Base-by-base conservation (phyloP, 1,140 invertebrate genomes). In the Aplysia californica region DNA sequence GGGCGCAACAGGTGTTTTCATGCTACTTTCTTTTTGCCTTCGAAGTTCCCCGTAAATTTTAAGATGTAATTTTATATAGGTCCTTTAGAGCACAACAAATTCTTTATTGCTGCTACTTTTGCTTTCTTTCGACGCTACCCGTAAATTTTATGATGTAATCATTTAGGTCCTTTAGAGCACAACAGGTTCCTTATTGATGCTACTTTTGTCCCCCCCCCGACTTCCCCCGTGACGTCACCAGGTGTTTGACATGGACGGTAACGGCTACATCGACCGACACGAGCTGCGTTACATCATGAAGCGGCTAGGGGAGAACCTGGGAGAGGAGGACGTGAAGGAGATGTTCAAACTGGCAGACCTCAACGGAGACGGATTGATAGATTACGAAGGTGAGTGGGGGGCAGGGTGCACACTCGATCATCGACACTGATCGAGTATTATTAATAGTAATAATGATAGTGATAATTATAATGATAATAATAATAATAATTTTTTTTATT, bases 241-340 rank as follows among this genome's bases (percentile, higher is more conserved):
- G 41, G 83, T 86, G 59, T 87, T 87, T 79, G 86, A 87, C 79
- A 84, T 87, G 85, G 86, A 87, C 67, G 86, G 86, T 21, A 87
- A 87, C 75, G 86, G 86, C n/a, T 86, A 78, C 77, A 87, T 87
- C 71, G 86, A 87, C 75, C 82, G 84, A 68, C 85, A 87, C 75
- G 86, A 87, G 81, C 71, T 87, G 56, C 81, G 81, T 38, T 86
- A 85, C 75, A 85, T 86, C 21, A 87, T 87, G 86, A 79, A 82
- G 44, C 64, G 83, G 50, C 79, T 87, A 26, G 85, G 85, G 6
- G 84, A 87, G 76, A 86, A 84, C 78, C 72, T 86, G 56, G 82
- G 81, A 39, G 86, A 87, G 55, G 84, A 85, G 15, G 86, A 87
- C 73, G 79, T 86, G 0, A 85, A 83, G 39, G 86, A 80, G 29